Evolutionary conservation across 2,113 vertebrate genomes (phyloP).

Genomic region (Arothron firmamentum): DNA sequence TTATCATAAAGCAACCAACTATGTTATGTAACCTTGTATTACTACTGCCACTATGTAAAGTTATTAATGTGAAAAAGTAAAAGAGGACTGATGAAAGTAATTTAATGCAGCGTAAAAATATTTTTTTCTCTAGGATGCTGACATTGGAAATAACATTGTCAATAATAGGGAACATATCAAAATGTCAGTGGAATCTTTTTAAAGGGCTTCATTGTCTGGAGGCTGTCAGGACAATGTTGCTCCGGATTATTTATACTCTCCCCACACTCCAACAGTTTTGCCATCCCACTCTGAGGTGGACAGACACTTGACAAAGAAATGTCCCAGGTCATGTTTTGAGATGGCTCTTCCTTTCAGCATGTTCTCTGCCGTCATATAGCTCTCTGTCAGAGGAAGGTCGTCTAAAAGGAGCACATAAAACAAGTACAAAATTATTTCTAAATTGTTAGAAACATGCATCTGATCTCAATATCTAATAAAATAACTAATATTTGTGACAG

Average conservation of each 20-base stretch:
- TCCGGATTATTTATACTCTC: constrained; percentile 69
- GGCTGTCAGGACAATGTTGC: background rate
- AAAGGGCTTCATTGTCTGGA: background rate
- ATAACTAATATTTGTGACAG: too few relatives aligned
- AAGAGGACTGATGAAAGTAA: background rate
- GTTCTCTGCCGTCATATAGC: constrained; percentile 74
- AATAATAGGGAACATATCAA: too few relatives aligned
- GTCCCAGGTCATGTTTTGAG: constrained; percentile 86
- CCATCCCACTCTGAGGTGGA: constrained; percentile 79
- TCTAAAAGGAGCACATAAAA: constrained; percentile 46
- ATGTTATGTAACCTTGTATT: too few relatives aligned
- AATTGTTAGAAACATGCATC: background rate
- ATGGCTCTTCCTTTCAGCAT: constrained; percentile 77
- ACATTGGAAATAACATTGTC: too few relatives aligned
- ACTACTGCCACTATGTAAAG: too few relatives aligned
- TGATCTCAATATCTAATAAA: too few relatives aligned
- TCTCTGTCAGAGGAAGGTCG: constrained; percentile 81
- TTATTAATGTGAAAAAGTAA: too few relatives aligned
- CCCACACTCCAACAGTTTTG: constrained; percentile 79
- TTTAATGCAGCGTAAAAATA: too few relatives aligned
- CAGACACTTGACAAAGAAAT: constrained; percentile 86
- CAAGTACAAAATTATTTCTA: background rate
- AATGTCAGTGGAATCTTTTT: background rate
- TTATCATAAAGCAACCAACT: too few relatives aligned
- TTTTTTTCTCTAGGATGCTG: background rate